Base-by-base conservation (phyloP, 30 jellyfish, hydroid and myxozoan genomes). In the Aurelia sp. region DNA sequence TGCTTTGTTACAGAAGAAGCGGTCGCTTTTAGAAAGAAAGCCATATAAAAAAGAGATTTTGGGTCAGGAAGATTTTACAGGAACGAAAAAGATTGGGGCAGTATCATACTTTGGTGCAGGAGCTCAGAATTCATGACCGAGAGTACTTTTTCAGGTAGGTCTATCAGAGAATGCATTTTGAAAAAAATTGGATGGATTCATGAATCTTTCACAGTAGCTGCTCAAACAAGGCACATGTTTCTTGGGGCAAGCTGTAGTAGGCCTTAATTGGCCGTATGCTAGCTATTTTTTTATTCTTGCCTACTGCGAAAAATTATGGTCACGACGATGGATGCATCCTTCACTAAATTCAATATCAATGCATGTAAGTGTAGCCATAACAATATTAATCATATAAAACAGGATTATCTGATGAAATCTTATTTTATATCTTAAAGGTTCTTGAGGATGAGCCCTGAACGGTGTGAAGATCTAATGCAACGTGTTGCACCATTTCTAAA, bases 121-220 rank as follows among this genome's bases (percentile, higher is more conserved):
- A 82, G 76, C 78, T 82, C 31, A 31, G 86, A 62, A 20, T 57
- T n/a, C 84, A 71, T 52, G 92, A 67, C 92, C 33, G 92, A 58
- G 87, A 82, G 76, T 58, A 81, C 62, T 82, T 44, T 82, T 82
- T 68, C 69, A 66, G 82, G 90, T 80, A 21, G 33, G 33, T 27
- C 33, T 27, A 27, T 27, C 33, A 27, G 33, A 27, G 33, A 27
- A 27, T 27, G 33, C 33, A 27, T 27, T 27, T 27, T 27, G 33
- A 27, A 27, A 27, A 27, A 27, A 27, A 27, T 27, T 27, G 33
- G 33, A 27, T 27, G 2, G 33, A 27, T 0, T 27, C 33, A 27
- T 27, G 33, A 27, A 27, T 27, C 33, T 27, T 27, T 27, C 33
- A 27, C 33, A 27, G 33, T 27, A 27, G 33, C 33, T 27, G 33